Conservation (phyloP, 2,888 invertebrate genomes). For the Harmothoe impar region DNA sequence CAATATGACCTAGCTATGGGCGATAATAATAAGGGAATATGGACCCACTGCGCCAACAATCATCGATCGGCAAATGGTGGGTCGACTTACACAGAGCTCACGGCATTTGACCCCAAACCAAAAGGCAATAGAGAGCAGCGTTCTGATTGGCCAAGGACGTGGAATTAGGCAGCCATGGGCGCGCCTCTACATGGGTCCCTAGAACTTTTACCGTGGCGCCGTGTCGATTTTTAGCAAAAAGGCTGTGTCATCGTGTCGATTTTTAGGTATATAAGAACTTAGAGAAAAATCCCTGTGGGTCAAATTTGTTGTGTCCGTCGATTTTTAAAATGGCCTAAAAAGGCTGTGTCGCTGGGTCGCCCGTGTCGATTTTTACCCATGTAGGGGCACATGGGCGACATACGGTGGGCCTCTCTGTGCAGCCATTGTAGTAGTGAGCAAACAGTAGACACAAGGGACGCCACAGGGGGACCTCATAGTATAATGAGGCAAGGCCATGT, state of each 20-base stretch:
- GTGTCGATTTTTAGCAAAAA: too few species aligned
- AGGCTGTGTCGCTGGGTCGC: too few species aligned
- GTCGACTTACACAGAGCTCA: not conserved
- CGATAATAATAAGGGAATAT: slow-evolving; percentile 27
- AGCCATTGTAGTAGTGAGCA: not conserved
- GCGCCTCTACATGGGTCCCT: too few species aligned
- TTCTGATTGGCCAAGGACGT: not conserved
- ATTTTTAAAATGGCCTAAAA: too few species aligned
- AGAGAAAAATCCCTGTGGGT: too few species aligned
- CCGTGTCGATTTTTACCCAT: too few species aligned
- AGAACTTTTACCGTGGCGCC: too few species aligned
- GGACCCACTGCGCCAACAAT: not conserved
- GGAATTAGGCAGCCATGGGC: not conserved
- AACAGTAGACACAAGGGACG: not conserved
- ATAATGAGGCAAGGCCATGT: not conserved
- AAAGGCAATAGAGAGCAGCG: not conserved
- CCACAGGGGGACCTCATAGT: not conserved
- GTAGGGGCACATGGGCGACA: too few species aligned
- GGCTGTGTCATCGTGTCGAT: too few species aligned
- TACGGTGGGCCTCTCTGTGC: not conserved
- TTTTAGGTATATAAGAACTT: too few species aligned
- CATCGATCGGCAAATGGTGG: not conserved
- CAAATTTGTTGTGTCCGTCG: too few species aligned
- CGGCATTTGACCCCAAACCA: not conserved
- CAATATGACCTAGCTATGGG: not conserved